phyloP scores from a whole-genome alignment of 2,888 invertebrate species.

The Hypomecis atomaria region DNA sequence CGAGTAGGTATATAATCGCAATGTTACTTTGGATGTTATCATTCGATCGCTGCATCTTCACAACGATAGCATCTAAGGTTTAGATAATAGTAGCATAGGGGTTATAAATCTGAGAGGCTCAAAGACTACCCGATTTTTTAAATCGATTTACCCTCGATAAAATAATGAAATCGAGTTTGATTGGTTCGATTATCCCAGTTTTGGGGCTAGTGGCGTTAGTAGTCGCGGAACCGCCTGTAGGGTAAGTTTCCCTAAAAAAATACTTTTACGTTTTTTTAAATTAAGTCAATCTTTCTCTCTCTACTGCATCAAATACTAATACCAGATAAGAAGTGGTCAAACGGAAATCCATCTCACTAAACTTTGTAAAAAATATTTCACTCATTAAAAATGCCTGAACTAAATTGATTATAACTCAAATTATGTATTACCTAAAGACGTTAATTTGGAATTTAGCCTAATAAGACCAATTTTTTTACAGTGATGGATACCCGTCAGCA shows the following conservation, averaged over 20 bases:
- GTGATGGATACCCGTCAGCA: conserved; percentile 37
- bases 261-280: no score
- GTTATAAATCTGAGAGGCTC: neutral
- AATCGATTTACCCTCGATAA: neutral
- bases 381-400: no score
- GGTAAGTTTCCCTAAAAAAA: conserved; percentile 22
- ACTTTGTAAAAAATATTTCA: no score
- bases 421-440: no score
- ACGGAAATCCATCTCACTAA: no score
- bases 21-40: conserved; percentile 3
- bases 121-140: neutral
- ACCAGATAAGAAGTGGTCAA: neutral
- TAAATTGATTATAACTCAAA: no score
- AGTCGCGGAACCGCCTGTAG: conserved; percentile 36
- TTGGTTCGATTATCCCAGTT: conserved; percentile 24
- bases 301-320: neutral
- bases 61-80: conserved; percentile 2
- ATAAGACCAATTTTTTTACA: conserved; percentile 12
- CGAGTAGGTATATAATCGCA: conserved; percentile 4
- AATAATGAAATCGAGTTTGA: conserved; percentile 4
- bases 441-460: no score
- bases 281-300: no score
- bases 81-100: neutral
- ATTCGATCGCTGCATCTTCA: conserved; percentile 7
- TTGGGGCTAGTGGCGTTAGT: conserved; percentile 21